Percentiles rank a stretch among this genome's conserved stretches.
Conservation (phyloP, 1,140 invertebrate species). For the Brevipalpus yothersi region DNA sequence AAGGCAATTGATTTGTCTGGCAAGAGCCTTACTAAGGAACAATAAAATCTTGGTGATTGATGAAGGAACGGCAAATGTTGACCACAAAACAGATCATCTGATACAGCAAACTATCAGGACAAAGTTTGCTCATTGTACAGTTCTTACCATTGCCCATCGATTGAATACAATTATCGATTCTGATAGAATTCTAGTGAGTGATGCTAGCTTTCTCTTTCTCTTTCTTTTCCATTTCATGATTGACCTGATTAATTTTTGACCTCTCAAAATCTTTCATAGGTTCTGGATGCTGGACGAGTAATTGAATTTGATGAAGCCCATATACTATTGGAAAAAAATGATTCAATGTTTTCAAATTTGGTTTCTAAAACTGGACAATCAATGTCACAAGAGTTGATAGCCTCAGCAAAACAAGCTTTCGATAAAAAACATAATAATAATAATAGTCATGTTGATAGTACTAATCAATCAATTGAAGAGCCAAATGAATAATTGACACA, state of each 20-base stretch:
- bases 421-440: too few relatives aligned
- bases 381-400: constrained; percentile 2
- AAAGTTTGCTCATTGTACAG: constrained; percentile 52
- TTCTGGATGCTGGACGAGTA: constrained; percentile 13
- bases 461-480: too few relatives aligned
- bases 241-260: too few relatives aligned
- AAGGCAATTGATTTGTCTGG: constrained; percentile 62
- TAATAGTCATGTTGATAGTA: too few relatives aligned
- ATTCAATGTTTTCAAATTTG: constrained; percentile 8
- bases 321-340: constrained; percentile 23
- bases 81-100: constrained; percentile 56
- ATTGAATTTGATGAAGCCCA: constrained; percentile 41
- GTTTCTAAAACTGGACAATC: constrained; percentile 6
- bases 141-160: constrained; percentile 76
- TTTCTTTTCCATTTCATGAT: too few relatives aligned
- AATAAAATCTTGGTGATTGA: constrained; percentile 72
- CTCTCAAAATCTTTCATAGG: too few relatives aligned
- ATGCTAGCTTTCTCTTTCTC: too few relatives aligned
- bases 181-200: constrained; percentile 25
- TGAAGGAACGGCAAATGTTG: constrained; percentile 83
- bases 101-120: constrained; percentile 60
- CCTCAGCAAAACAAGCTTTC: not conserved
- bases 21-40: constrained; percentile 55
- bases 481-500: too few relatives aligned
- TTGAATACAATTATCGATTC: constrained; percentile 60